Evolutionary conservation across 2,113 vertebrate species (phyloP).

Genomic region (Eudyptes chrysolophus): DNA sequence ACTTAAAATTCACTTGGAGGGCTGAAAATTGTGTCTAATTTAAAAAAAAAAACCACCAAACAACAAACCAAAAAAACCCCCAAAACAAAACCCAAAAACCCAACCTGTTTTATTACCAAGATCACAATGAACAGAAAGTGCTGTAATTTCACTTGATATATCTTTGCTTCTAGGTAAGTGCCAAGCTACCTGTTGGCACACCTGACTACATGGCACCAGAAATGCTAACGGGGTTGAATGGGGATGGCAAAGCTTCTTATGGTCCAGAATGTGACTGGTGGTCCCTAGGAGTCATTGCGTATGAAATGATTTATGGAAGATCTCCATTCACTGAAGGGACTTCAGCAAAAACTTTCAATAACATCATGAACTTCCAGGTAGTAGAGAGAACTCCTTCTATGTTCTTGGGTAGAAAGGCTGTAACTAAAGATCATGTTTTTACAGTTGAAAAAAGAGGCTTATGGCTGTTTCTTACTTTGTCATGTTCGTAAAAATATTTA

Average conservation of each 20-base stretch:
- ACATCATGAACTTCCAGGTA: constrained; percentile 97
- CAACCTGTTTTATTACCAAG: not conserved
- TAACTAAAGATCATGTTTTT: not conserved
- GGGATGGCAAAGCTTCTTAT: constrained; percentile 76
- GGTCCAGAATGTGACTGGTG: constrained; percentile 94
- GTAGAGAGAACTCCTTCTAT: constrained; percentile 54
- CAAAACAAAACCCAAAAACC: too few relatives aligned
- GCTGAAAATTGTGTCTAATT: not conserved
- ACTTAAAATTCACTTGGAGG: not conserved
- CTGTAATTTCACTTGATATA: not conserved
- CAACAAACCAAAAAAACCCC: not conserved
- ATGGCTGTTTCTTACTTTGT: not conserved
- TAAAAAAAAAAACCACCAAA: not conserved
- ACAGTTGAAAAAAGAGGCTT: not conserved
- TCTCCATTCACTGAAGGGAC: constrained; percentile 89
- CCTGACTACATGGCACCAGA: constrained; percentile 95
- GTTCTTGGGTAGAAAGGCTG: not conserved
- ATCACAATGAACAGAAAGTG: not conserved
- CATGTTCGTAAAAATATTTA: not conserved
- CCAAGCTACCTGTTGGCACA: constrained; percentile 83
- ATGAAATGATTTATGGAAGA: constrained; percentile 92
- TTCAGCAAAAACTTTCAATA: constrained; percentile 86
- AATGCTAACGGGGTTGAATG: constrained; percentile 79
- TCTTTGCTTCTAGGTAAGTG: constrained; percentile 70
- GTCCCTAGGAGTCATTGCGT: constrained; percentile 92